phyloP scores from a whole-genome alignment of 53 echinoderm and acorn worm species.

The Zoroaster sp. region DNA sequence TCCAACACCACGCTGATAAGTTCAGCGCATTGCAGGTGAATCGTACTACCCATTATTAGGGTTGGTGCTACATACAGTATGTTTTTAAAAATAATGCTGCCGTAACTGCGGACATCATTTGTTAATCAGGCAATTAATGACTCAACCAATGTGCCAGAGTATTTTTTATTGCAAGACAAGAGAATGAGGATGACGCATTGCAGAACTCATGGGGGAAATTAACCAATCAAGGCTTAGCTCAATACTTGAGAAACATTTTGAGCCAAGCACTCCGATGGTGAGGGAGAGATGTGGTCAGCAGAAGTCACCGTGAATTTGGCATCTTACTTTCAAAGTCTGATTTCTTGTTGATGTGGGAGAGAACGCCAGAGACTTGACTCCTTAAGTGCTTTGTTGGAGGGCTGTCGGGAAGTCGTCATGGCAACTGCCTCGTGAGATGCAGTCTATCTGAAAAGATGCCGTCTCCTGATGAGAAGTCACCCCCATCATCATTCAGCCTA shows the following conservation, averaged over 20 bases:
- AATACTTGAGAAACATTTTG: background rate
- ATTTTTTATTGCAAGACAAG: background rate
- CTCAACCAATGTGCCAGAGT: background rate
- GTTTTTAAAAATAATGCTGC: background rate
- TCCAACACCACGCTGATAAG: background rate
- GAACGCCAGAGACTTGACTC: background rate
- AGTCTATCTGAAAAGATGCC: background rate
- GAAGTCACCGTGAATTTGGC: background rate
- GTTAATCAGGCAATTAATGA: background rate
- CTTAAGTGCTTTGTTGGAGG: background rate
- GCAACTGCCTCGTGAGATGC: constrained; percentile 12
- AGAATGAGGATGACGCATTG: background rate
- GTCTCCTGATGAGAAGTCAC: background rate
- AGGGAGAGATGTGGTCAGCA: background rate
- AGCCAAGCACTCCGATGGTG: background rate
- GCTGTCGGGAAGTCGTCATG: background rate
- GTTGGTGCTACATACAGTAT: background rate
- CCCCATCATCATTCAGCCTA: background rate
- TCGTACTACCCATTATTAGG: background rate
- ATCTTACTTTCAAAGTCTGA: background rate
- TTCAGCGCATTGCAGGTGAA: background rate
- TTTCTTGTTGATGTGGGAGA: background rate
- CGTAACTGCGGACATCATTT: background rate
- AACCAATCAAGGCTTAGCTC: background rate
- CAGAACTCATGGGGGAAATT: background rate